A percentile compares a stretch with the other conserved stretches of the same genome.
Evolutionary conservation across 2,888 invertebrate species (phyloP).

Genomic region (Conomelus anceps): DNA sequence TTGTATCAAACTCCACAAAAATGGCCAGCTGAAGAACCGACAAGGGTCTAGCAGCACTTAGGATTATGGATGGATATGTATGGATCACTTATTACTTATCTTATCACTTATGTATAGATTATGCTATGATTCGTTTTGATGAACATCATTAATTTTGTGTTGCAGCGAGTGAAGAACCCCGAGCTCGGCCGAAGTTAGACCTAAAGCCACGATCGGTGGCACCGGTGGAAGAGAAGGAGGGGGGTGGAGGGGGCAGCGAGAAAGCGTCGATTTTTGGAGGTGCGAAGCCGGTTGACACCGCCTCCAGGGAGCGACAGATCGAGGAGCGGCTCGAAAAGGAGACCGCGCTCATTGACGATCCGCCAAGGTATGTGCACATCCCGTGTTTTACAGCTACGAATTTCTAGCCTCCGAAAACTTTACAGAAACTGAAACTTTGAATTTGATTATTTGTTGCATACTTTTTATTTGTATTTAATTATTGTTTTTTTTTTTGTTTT

Average conservation of each 20-base stretch:
- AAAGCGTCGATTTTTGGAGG: slow-evolving; percentile 83
- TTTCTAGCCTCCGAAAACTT: not conserved
- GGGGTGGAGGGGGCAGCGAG: slow-evolving; percentile 41
- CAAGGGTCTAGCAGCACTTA: no score
- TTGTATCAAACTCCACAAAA: no score
- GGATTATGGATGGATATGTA: no score
- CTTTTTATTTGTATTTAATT: no score
- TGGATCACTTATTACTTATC: no score
- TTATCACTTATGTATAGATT: no score
- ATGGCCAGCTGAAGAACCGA: no score
- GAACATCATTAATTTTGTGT: no score
- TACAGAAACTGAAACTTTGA: not conserved
- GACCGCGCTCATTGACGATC: slow-evolving; percentile 25
- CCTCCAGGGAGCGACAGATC: slow-evolving; percentile 82
- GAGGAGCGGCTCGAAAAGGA: slow-evolving; percentile 71
- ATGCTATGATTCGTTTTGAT: no score
- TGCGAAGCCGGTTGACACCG: slow-evolving; percentile 91
- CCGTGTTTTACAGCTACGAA: no score
- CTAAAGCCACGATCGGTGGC: slow-evolving; percentile 68
- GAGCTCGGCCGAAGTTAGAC: slow-evolving; percentile 70
- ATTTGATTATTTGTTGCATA: no score
- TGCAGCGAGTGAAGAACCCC: slow-evolving; percentile 44
- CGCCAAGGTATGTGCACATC: not conserved
- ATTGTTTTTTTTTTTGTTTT: no score
- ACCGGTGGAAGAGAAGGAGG: slow-evolving; percentile 53